Evolutionary conservation across 2,797 vertebrate species (phyloP).

Genomic region (Macroramphosus scolopax): DNA sequence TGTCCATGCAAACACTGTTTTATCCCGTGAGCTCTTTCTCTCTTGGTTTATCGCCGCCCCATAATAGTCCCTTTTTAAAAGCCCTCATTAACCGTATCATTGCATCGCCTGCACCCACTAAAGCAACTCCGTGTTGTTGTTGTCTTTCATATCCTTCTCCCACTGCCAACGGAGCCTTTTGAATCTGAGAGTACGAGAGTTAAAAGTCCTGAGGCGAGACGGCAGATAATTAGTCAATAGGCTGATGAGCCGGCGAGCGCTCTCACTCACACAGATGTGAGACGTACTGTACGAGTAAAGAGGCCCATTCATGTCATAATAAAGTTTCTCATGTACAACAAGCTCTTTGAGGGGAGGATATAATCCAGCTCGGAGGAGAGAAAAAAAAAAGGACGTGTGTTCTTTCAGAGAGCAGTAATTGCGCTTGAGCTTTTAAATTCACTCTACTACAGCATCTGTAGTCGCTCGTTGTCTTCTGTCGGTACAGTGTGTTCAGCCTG

Average conservation of each 20-base stretch:
- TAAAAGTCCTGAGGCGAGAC: conserved; percentile 39
- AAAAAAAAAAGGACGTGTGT: not conserved
- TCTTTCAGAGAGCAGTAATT: conserved; percentile 43
- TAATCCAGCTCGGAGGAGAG: not conserved
- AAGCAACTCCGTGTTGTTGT: conserved; percentile 32
- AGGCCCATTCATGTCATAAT: conserved; percentile 23
- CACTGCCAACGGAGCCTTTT: conserved; percentile 48
- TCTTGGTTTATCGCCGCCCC: conserved; percentile 51
- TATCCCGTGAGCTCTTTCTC: conserved; percentile 19
- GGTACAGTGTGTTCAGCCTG: conserved; percentile 24
- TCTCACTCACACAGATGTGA: conserved; percentile 17
- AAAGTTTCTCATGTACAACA: conserved; percentile 35
- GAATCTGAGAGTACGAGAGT: conserved; percentile 42
- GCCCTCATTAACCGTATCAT: conserved; percentile 69
- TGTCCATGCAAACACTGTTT: not conserved
- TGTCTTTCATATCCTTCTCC: conserved; percentile 2
- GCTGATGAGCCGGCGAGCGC: conserved; percentile 43
- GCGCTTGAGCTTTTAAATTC: not conserved
- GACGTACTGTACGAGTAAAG: too few species aligned
- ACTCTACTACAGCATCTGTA: conserved; percentile 5
- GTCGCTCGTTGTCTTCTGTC: conserved; percentile 39
- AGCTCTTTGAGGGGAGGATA: conserved; percentile 21
- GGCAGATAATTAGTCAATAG: conserved; percentile 50
- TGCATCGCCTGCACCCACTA: conserved; percentile 35
- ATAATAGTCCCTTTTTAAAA: conserved; percentile 69